Evolutionary conservation across 2,113 vertebrate species (phyloP), one percentile per base, ranked within the genome.

Genomic region (Plectropomus leopardus): DNA sequence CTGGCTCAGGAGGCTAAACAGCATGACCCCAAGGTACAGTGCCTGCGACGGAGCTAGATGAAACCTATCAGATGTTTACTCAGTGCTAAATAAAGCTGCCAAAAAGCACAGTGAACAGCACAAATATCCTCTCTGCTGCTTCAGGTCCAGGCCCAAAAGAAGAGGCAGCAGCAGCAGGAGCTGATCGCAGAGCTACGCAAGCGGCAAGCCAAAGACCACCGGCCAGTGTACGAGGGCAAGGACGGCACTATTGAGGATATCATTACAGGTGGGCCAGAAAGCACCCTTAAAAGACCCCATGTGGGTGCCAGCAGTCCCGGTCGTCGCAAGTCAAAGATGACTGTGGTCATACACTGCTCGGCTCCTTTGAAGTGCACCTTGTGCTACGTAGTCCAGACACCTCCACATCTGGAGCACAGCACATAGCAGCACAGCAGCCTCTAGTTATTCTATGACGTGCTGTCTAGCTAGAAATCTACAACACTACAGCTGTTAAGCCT

Each of bases 191-290:
- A 99, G 92, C 85, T 99, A 89, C 95, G 97, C 32, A 94, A 93
- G 72, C 95, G 97, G 70, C 98, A 99, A 82, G 97, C 97, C 91
- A 98, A 98, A 93, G 97, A 98, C 82, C 98, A 98, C 86, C 94
- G 97, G 65, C 97, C 97, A 0, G 97, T 99, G 57, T 99, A 99
- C 4, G 97, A 99, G 92, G 98, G 97, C 89, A 99, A 99, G 86
- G 98, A 99, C 0, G 98, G 98, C 73, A 96, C 98, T 90, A 98
- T 99, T 28, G 98, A 99, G 88, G 97, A 99, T 94, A 99, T 99
- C 85, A 99, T 99, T 92, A 98, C 97, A 83, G 98, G 98, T 99
- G 95, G 94, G 94, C 70, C 82, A 66, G 86, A 89, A 28, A 76
- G 78, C 67, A 40, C 68, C 65, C 23, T 70, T 13, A 67, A 58